phyloP scores from a whole-genome alignment of 2,113 vertebrate species.

The Menidia beryllina region DNA sequence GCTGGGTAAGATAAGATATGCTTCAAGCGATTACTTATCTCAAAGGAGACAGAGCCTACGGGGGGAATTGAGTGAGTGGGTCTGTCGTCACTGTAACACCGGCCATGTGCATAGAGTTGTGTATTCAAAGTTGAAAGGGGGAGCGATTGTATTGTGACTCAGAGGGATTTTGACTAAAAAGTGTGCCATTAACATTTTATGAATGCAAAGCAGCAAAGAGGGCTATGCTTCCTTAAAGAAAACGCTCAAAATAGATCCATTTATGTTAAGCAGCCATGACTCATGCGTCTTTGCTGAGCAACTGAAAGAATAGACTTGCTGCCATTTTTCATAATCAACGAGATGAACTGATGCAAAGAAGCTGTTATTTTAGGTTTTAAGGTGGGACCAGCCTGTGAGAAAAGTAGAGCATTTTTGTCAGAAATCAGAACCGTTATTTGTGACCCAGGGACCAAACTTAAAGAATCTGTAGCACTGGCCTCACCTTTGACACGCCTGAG shows the following conservation, averaged over 20 bases:
- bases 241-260: not conserved
- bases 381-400: not conserved
- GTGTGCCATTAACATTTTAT: too few species aligned
- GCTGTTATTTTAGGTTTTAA: not conserved
- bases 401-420: not conserved
- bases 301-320: not conserved
- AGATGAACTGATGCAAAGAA: not conserved
- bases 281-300: too few species aligned
- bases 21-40: too few species aligned
- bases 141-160: too few species aligned
- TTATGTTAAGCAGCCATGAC: not conserved
- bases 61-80: too few species aligned
- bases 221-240: not conserved
- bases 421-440: not conserved
- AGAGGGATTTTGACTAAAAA: too few species aligned
- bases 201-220: not conserved
- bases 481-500: constrained; percentile 8
- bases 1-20: too few species aligned
- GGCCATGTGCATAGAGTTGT: too few species aligned
- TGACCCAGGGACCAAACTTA: not conserved
- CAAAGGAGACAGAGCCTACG: too few species aligned
- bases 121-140: too few species aligned
- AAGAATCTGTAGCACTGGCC: not conserved
- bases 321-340: not conserved
- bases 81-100: too few species aligned